Evolutionary conservation across 2,888 invertebrate genomes (phyloP).

Genomic region (Campoplex nolae): DNA sequence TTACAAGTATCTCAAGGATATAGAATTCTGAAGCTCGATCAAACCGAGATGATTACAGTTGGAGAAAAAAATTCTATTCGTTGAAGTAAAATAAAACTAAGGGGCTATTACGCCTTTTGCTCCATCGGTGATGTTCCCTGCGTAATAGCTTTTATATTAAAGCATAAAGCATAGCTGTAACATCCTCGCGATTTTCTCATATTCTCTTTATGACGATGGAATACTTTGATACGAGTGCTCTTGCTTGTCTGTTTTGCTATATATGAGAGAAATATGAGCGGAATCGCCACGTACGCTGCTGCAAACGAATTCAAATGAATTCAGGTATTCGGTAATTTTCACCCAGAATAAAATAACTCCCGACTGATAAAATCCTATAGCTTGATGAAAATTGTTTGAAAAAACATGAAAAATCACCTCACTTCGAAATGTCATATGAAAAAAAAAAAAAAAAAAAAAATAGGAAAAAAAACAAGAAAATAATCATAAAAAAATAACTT

Average conservation of each 20-base stretch:
- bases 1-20: not conserved
- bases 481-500: too few species aligned
- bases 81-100: not conserved
- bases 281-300: too few species aligned
- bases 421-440: too few species aligned
- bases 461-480: too few species aligned
- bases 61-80: not conserved
- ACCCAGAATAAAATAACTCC: too few species aligned
- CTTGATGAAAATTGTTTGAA: too few species aligned
- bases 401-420: too few species aligned
- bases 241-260: not conserved
- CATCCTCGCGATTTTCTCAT: conserved; percentile 21
- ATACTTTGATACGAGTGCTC: conserved; percentile 4
- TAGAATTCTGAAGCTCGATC: not conserved
- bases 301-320: too few species aligned
- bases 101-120: not conserved
- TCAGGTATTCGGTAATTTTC: too few species aligned
- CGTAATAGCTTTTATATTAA: not conserved
- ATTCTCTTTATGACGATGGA: not conserved
- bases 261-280: not conserved
- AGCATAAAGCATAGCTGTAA: conserved; percentile 20
- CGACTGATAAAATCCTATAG: too few species aligned
- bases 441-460: too few species aligned
- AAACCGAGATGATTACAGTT: not conserved
- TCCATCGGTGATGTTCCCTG: not conserved